Percentiles rank a stretch among this genome's conserved stretches.
These are phyloP conservation scores for Dryas iulia DNA, from an alignment of 1,140 invertebrate genomes.

Conservation along the genomic window DNA sequence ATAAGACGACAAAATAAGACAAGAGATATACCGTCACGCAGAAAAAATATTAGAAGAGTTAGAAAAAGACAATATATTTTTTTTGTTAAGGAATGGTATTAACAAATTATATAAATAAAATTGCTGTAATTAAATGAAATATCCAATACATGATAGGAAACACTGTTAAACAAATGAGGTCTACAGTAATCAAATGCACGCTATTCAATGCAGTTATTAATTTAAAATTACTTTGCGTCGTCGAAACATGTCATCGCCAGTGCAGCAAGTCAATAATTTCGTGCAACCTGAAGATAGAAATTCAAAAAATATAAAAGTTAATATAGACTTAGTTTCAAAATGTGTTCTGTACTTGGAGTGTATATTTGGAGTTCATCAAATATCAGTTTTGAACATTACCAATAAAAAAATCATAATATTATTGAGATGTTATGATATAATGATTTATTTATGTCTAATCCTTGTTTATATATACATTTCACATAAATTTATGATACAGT, in stretches of 20 bases:
- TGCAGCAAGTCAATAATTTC: not conserved
- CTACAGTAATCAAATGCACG: not conserved
- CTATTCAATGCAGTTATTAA: not conserved
- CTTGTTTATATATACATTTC: not conserved
- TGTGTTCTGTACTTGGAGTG: not conserved
- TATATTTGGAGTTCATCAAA: not conserved
- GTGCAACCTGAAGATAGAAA: not conserved
- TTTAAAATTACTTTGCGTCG: too few species aligned
- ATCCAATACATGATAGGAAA: not conserved
- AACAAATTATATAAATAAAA: too few species aligned
- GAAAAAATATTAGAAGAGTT: too few species aligned
- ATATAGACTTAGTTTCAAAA: not conserved
- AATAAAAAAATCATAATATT: not conserved
- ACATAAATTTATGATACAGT: not conserved
- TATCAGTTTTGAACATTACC: not conserved
- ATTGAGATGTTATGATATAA: not conserved
- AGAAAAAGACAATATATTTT: too few species aligned
- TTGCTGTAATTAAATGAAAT: too few species aligned
- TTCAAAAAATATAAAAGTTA: not conserved
- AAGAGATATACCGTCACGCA: too few species aligned
- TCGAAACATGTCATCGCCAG: not conserved
- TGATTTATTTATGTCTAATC: not conserved
- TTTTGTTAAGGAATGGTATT: too few species aligned
- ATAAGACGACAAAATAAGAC: too few species aligned
- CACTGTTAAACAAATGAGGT: not conserved